Percentiles rank a stretch among this genome's conserved stretches.
phyloP scores from a whole-genome alignment of 2,888 invertebrate species.

The Deilephila porcellus region DNA sequence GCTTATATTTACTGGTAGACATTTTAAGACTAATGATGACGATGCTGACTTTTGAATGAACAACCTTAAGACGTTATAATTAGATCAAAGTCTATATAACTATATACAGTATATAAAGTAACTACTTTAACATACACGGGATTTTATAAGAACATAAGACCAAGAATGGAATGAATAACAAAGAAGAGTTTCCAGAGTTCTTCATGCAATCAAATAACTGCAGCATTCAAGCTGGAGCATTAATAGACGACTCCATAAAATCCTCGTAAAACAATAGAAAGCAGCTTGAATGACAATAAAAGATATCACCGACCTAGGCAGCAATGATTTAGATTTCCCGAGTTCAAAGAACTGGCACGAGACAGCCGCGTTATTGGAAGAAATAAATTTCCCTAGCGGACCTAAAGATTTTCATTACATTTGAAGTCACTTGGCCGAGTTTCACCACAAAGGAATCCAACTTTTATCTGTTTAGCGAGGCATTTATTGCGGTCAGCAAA shows the following conservation, averaged over 20 bases:
- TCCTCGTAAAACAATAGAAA: slow-evolving; percentile 24
- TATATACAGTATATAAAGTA: too few species aligned
- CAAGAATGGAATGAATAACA: not conserved
- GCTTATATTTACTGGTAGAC: not conserved
- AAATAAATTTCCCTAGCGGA: slow-evolving; percentile 65
- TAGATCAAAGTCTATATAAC: too few species aligned
- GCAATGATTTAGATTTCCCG: slow-evolving; percentile 29
- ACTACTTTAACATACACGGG: too few species aligned
- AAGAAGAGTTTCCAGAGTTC: not conserved
- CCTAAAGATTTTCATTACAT: slow-evolving; percentile 76
- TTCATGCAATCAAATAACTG: slow-evolving; percentile 4
- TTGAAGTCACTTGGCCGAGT: slow-evolving; percentile 70
- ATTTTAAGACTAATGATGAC: not conserved
- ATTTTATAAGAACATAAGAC: too few species aligned
- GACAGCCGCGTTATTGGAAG: slow-evolving; percentile 53
- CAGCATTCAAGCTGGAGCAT: not conserved
- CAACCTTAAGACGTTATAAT: too few species aligned
- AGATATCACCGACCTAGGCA: slow-evolving; percentile 7
- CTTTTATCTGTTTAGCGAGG: slow-evolving; percentile 73
- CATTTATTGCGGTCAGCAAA: slow-evolving; percentile 76
- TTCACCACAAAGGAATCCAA: slow-evolving; percentile 70
- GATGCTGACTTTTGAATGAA: too few species aligned
- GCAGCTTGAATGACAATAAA: not conserved
- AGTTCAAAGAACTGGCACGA: slow-evolving; percentile 43
- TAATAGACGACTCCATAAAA: slow-evolving; percentile 5